Base-by-base conservation (phyloP, 92 coral and sea anemone genomes). In the Zoanthus gigantus region DNA sequence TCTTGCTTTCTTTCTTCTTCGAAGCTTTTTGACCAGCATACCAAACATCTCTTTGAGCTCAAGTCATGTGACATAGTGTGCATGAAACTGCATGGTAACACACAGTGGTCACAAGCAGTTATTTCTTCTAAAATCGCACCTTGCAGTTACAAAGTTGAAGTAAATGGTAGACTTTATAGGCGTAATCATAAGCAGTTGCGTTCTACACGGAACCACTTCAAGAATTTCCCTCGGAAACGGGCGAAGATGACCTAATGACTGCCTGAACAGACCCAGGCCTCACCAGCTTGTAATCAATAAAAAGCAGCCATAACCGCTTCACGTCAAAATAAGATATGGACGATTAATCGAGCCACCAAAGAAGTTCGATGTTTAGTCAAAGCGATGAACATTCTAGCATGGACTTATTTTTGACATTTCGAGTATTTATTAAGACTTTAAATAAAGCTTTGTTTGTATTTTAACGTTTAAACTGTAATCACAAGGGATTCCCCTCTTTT, bases 121-220 rank as follows among this genome's bases (percentile, higher is more conserved):
- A 4, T 37, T 37, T 37, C 42, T 0, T 8, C 12, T 10, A 68
- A 68, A 23, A 45, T 72, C 9, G 76, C 23, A 32, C 48, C 50
- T 11, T 28, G 76, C 52, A 11, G 48, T 14, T 72, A 72, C 76
- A 72, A 72, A 52, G 23, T 72, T 32, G 76, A 72, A 72, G 52
- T 72, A 23, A 37, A 72, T 37, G 76, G 76, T 32, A 72, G 76
- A 37, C 0, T 1, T 52, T 37, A 72, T 37, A 32, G 76, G 18
- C 76, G 54, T 72, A 72, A 72, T 72, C 48, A 46, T 32, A 72
- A 14, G 50, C 76, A 72, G 29, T 37, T 72, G 76, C 48, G 76
- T 32, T 11, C 54, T 72, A 72, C 76, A 17, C 13, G 48, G 30
- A 72, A 72, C 76, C 13, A 69, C 74, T 34, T 61, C 68, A 61